These are phyloP conservation scores for Tangachromis dhanisi DNA, from an alignment of 2,113 vertebrate genomes.

Conservation along the genomic window DNA sequence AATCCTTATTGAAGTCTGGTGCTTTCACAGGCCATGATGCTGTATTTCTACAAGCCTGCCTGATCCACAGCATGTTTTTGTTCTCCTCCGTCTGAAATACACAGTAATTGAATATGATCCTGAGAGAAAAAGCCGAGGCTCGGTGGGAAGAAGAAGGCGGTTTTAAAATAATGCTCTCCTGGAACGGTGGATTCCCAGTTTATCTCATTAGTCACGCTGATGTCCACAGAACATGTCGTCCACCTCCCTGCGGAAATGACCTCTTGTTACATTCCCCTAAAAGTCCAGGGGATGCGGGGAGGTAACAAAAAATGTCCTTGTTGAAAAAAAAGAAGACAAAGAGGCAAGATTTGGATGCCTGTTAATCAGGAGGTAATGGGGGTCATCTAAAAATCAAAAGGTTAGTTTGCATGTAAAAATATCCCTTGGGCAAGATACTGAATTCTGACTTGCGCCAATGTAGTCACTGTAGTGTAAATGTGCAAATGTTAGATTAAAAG, in stretches of 20 bases:
- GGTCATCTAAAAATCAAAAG: not conserved
- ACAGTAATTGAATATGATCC: not conserved
- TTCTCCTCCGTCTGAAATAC: not conserved
- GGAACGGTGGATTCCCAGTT: not conserved
- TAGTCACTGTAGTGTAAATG: not conserved
- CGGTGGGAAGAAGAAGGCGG: not conserved
- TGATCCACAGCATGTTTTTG: not conserved
- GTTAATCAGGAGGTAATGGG: not conserved
- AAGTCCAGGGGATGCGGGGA: not conserved
- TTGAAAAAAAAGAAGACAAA: not conserved
- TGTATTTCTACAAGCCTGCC: not conserved
- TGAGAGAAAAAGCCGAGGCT: not conserved
- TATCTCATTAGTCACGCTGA: not conserved
- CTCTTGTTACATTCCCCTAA: not conserved
- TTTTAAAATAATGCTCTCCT: not conserved
- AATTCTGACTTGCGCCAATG: not conserved
- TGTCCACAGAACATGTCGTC: not conserved
- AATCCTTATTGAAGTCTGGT: not conserved
- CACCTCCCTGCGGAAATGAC: not conserved
- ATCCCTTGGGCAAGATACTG: not conserved
- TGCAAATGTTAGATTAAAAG: not conserved
- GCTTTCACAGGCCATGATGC: not conserved
- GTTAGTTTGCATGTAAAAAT: not conserved
- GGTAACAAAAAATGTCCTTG: not conserved
- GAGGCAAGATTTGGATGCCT: not conserved